Percentiles rank a stretch among this genome's conserved stretches.
Conservation (phyloP, 1,140 invertebrate genomes). For the Pinna nobilis region DNA sequence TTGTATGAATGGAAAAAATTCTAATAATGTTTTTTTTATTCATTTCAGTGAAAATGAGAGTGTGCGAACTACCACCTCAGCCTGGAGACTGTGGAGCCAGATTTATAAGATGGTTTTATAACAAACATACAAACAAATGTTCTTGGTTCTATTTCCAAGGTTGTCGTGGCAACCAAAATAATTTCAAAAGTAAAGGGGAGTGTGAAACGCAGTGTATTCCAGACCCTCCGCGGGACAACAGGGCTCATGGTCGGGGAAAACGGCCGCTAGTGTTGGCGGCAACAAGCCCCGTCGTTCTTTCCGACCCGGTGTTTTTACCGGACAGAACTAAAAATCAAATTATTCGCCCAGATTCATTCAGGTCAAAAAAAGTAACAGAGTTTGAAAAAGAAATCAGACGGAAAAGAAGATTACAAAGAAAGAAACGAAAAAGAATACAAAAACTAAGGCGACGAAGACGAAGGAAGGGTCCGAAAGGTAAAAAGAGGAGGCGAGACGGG, state of each 20-base stretch:
- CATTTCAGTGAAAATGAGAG: slow-evolving; percentile 35
- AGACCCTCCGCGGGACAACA: slow-evolving; percentile 16
- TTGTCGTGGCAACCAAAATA: slow-evolving; percentile 36
- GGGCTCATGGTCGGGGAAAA: neutral
- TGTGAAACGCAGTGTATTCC: slow-evolving; percentile 33
- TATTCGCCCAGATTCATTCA: neutral
- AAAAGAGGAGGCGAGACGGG: slow-evolving; percentile 26
- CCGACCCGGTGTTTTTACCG: too few relatives aligned
- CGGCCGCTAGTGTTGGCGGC: neutral
- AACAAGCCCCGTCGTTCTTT: too few relatives aligned
- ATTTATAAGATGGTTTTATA: slow-evolving; percentile 32
- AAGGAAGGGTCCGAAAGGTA: slow-evolving; percentile 5
- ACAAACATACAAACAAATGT: slow-evolving; percentile 24
- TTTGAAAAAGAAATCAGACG: slow-evolving; percentile 16
- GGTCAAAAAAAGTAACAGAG: neutral
- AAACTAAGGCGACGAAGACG: slow-evolving; percentile 17
- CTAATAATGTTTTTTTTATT: neutral
- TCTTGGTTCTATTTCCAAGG: slow-evolving; percentile 33
- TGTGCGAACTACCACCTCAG: slow-evolving; percentile 29
- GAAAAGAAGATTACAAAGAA: slow-evolving; percentile 33
- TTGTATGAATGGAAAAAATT: neutral
- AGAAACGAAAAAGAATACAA: slow-evolving; percentile 6
- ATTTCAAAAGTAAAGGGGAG: slow-evolving; percentile 30
- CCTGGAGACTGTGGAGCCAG: slow-evolving; percentile 36
- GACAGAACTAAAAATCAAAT: slow-evolving; percentile 1